phyloP scores from a whole-genome alignment of 53 echinoderm and acorn worm genomes.

The Paracentrotus lividus region DNA sequence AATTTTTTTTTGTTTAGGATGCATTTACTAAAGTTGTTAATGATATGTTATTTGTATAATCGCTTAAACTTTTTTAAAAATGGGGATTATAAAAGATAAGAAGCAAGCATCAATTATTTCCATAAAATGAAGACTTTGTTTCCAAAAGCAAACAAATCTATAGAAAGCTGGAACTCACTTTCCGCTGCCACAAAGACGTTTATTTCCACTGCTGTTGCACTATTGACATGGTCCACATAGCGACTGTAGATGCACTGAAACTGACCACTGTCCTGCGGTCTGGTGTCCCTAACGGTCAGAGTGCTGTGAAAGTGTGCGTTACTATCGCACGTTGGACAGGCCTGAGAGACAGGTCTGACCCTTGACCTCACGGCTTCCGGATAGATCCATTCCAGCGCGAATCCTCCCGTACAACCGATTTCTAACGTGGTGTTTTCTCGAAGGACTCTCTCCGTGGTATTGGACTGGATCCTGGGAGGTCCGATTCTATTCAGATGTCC shows the following conservation, averaged over 20 bases:
- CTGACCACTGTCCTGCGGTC: conserved; percentile 79
- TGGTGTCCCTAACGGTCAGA: conserved; percentile 71
- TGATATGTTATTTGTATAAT: too few relatives aligned
- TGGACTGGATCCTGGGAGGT: conserved; percentile 24
- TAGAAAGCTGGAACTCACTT: conserved; percentile 68
- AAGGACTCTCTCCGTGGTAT: conserved; percentile 52
- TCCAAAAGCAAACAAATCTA: too few relatives aligned
- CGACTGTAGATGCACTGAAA: conserved; percentile 88
- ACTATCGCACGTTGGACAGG: conserved; percentile 79
- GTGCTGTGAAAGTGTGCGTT: conserved; percentile 67
- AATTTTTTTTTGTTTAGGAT: too few relatives aligned
- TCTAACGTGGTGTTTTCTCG: conserved; percentile 72
- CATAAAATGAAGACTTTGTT: too few relatives aligned
- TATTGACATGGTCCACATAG: conserved; percentile 81
- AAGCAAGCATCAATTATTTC: too few relatives aligned
- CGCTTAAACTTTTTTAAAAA: too few relatives aligned
- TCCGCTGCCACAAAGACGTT: conserved; percentile 79
- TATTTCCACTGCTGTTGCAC: conserved; percentile 76
- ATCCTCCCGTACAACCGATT: conserved; percentile 80
- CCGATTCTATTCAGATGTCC: conserved; percentile 25
- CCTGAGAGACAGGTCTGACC: conserved; percentile 66
- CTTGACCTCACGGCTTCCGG: conserved; percentile 76
- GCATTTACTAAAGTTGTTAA: too few relatives aligned
- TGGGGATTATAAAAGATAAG: too few relatives aligned
- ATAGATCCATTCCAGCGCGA: conserved; percentile 85